Base-by-base conservation (phyloP, 2,113 vertebrate genomes). In the Semicossyphus pulcher region DNA sequence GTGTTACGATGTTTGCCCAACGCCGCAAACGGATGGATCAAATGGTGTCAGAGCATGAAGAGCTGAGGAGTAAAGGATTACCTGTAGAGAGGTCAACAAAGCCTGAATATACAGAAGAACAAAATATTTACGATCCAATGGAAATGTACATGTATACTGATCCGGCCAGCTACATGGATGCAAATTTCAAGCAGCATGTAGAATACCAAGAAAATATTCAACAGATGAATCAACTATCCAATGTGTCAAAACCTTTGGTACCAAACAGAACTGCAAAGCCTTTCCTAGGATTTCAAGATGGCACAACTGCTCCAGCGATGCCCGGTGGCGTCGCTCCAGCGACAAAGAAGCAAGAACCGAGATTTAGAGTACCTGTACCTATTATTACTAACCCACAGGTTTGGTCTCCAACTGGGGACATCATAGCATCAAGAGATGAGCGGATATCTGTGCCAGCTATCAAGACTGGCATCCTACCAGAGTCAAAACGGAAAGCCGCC, bases 361-460 rank as follows among this genome's bases (percentile, higher is more conserved):
- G 92, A 44, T 94, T 95, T 66, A 94, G 92, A 66, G 94, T 94
- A 51, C 63, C 90, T 25, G 89, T 91, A 48, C 91, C 87, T 21
- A 78, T 87, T 36, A 91, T 83, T 39, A 89, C 83, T 57, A 88
- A 72, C 56, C 88, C 91, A 1, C 81, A 92, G 0, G 53, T 92
- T 0, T 98, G 96, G 97, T 93, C 94, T 61, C 94, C 89, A 41
- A 91, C 90, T 10, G 91, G 94, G 0, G 98, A 99, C 57, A 94
- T 93, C 42, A 97, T 99, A 11, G 97, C 97, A 0, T 98, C 98
- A 75, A 94, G 98, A 81, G 97, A 99, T 42, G 97, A 99, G 83
- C 93, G 98, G 79, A 99, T 99, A 70, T 93, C 95, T 0, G 94
- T 99, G 72, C 98, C 98, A 1, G 98, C 98, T 1, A 97, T 96